Percentiles rank a stretch among this genome's conserved stretches.
phyloP scores from a whole-genome alignment of 2,113 vertebrate species.

The Paratilapia polleni region DNA sequence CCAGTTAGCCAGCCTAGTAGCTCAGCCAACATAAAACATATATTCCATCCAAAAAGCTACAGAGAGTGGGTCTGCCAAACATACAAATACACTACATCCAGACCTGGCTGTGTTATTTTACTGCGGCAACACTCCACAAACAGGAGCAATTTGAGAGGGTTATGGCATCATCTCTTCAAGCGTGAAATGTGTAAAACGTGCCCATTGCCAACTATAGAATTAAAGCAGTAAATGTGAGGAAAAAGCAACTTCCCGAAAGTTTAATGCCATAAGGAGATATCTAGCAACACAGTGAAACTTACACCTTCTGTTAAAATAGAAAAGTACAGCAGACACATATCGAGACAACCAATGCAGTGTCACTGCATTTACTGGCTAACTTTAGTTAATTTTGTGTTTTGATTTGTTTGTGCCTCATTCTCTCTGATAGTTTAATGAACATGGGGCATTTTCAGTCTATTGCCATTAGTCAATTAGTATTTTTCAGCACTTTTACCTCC shows the following conservation, averaged over 20 bases:
- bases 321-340: neutral
- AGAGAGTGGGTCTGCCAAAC: constrained; percentile 38
- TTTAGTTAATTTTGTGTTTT: neutral
- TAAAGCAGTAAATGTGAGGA: constrained; percentile 23
- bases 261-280: constrained; percentile 26
- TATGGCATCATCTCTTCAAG: constrained; percentile 47
- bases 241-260: constrained; percentile 27
- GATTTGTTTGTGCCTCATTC: constrained; percentile 2
- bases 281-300: constrained; percentile 7
- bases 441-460: neutral
- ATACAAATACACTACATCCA: constrained; percentile 40
- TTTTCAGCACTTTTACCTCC: neutral
- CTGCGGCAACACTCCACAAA: constrained; percentile 42
- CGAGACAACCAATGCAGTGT: neutral
- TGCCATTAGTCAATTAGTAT: neutral
- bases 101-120: constrained; percentile 22
- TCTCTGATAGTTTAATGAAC: neutral
- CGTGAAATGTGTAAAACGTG: constrained; percentile 37
- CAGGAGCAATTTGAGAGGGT: constrained; percentile 38
- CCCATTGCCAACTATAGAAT: constrained; percentile 35
- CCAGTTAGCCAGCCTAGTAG: constrained; percentile 13
- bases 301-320: constrained; percentile 2
- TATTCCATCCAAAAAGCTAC: constrained; percentile 44
- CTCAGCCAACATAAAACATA: constrained; percentile 44
- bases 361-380: neutral